These are phyloP conservation scores for Clytia hemisphaerica DNA, from an alignment of 30 jellyfish, hydroid and myxozoan species.

Conservation along the genomic window DNA sequence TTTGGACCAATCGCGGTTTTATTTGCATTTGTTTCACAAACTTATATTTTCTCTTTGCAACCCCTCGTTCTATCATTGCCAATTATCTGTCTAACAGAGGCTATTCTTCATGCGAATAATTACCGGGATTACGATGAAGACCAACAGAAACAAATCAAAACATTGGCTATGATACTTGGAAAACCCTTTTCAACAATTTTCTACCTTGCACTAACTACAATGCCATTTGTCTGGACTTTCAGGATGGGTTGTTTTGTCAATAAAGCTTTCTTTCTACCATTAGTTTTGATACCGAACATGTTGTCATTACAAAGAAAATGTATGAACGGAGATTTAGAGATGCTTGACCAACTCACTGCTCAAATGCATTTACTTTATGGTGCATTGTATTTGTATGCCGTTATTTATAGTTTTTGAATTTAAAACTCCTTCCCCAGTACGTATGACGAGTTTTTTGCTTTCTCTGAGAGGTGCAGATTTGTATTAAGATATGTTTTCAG, in stretches of 20 bases:
- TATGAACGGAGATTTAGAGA: slow-evolving; percentile 27
- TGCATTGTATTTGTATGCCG: slow-evolving; percentile 30
- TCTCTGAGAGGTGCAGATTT: too few relatives aligned
- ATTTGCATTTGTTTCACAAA: slow-evolving; percentile 60
- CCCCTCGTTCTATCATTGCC: slow-evolving; percentile 72
- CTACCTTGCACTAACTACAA: slow-evolving; percentile 37
- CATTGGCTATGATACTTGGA: slow-evolving; percentile 74
- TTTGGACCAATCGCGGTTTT: slow-evolving; percentile 84
- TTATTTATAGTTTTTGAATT: too few relatives aligned
- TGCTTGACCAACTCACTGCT: slow-evolving; percentile 68
- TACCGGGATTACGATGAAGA: slow-evolving; percentile 70
- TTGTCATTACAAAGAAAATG: slow-evolving; percentile 50
- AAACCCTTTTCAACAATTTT: slow-evolving; percentile 36
- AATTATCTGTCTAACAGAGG: slow-evolving; percentile 77
- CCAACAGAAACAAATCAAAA: slow-evolving; percentile 40
- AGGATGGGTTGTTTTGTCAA: slow-evolving; percentile 29
- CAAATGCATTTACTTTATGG: slow-evolving; percentile 73
- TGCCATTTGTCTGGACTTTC: slow-evolving; percentile 53
- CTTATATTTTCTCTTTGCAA: slow-evolving; percentile 22
- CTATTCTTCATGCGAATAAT: slow-evolving; percentile 82
- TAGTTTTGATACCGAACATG: slow-evolving; percentile 42
- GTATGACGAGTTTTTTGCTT: too few relatives aligned
- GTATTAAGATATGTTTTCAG: too few relatives aligned
- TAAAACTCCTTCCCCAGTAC: too few relatives aligned
- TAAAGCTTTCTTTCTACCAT: slow-evolving; percentile 42